Base-by-base conservation (phyloP, 2,113 vertebrate genomes). In the Bagarius yarrelli region DNA sequence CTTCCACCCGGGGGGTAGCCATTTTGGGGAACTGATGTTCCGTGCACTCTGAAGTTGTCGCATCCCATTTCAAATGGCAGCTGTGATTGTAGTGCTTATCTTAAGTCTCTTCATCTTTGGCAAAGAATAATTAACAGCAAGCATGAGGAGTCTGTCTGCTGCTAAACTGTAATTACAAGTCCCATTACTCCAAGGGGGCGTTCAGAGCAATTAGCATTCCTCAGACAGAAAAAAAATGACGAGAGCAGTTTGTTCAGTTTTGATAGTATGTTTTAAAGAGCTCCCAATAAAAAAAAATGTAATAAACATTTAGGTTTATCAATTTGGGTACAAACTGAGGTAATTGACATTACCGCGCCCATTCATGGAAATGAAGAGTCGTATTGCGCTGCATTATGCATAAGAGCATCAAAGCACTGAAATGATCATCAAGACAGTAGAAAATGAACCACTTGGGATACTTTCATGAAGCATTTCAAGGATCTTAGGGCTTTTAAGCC, bases 101-200 rank as follows among this genome's bases (percentile, higher is more conserved):
- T 81, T 80, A 79, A 70, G 80, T 79, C 79, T 85, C 83, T 86
- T 88, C 81, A 81, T 86, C 85, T 85, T 81, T 84, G 87, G 81
- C 85, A 61, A 76, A 82, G 88, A 79, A 82, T 60, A 83, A 79
- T 78, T 76, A 83, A 85, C 79, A 83, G 80, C 79, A 76, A 85
- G 83, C 88, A 87, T 69, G 81, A 76, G 61, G 61, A 63, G 83
- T 84, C 83, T 66, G 85, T 84, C 81, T 88, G 85, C 79, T 83
- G 84, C 25, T 73, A 86, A 79, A 85, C 87, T 81, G 76, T 81
- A 87, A 89, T 90, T 90, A 88, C 84, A 86, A 85, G 83, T 78
- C 80, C 79, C 86, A 88, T 88, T 88, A 83, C 85, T 85, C 85
- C 81, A 85, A 86, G 82, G 85, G 85, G 87, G 83, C 80, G 85